These are phyloP conservation scores for Thamnophis sirtalis DNA, from an alignment of 2,113 vertebrate species.

Conservation along the genomic window DNA sequence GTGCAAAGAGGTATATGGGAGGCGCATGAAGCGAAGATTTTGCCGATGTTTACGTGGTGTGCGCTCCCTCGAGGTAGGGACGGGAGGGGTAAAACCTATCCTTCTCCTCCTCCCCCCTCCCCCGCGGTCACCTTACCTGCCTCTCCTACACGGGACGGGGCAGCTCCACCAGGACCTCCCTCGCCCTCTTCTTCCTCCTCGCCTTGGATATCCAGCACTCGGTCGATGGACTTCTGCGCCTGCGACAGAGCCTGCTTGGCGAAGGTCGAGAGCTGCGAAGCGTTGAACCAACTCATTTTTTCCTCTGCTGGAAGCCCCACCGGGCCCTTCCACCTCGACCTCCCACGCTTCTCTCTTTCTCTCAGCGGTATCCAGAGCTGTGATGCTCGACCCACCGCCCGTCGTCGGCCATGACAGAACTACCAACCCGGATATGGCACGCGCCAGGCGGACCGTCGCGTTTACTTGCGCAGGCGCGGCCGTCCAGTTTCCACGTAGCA, in stretches of 20 bases:
- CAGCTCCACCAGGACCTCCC: background rate
- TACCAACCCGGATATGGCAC: background rate
- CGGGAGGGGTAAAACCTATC: too few relatives aligned
- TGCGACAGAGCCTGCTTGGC: slow-evolving; percentile 95
- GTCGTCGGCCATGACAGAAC: slow-evolving; percentile 44
- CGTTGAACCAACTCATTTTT: slow-evolving; percentile 96
- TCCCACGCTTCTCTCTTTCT: background rate
- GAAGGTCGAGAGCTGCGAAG: slow-evolving; percentile 94
- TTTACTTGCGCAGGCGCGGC: background rate
- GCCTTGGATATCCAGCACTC: slow-evolving; percentile 94
- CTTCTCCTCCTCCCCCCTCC: fast-evolving
- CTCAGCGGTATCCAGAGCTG: fast-evolving
- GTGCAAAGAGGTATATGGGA: background rate
- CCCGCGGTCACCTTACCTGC: background rate
- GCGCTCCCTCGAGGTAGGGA: background rate
- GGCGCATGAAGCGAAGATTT: background rate
- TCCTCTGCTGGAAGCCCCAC: background rate
- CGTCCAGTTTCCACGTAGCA: slow-evolving; percentile 1
- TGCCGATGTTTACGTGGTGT: background rate
- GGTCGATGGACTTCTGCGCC: slow-evolving; percentile 97
- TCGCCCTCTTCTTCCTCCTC: slow-evolving; percentile 66
- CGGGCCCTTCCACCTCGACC: too few relatives aligned
- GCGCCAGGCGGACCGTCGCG: background rate
- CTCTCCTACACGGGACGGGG: background rate
- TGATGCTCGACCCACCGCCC: slow-evolving; percentile 34